These are phyloP conservation scores for Amphipyra tragopoginis DNA, from an alignment of 2,888 invertebrate genomes.

Conservation along the genomic window DNA sequence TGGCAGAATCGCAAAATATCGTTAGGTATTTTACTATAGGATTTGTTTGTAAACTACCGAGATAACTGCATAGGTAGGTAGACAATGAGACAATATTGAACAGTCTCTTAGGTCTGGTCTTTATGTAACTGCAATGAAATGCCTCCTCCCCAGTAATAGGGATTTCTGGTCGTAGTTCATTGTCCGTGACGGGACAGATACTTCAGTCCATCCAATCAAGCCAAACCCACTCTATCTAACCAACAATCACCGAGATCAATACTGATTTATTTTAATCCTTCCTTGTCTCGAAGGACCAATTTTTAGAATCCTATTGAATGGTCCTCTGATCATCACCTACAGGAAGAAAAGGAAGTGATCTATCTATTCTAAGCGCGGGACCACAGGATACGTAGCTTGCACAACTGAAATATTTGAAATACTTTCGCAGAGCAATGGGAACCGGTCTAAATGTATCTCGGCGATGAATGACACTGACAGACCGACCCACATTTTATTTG, in stretches of 20 bases:
- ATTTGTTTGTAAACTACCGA: not conserved
- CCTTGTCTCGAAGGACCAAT: conserved; percentile 8
- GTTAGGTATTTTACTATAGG: not conserved
- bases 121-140: too few species aligned
- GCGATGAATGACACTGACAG: conserved; percentile 42
- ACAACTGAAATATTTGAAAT: conserved; percentile 38
- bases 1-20: too few species aligned
- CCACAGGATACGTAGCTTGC: conserved; percentile 17
- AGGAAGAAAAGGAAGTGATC: conserved; percentile 11
- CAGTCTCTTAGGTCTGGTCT: too few species aligned
- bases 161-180: too few species aligned
- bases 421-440: conserved; percentile 33
- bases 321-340: not conserved
- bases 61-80: not conserved
- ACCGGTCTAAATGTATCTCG: conserved; percentile 48
- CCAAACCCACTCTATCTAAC: too few species aligned
- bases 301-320: not conserved
- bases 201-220: too few species aligned
- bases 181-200: too few species aligned
- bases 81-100: too few species aligned
- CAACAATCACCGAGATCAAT: too few species aligned
- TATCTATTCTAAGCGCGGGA: conserved; percentile 5
- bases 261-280: too few species aligned
- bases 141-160: too few species aligned
- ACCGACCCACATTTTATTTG: conserved; percentile 44